phyloP scores from a whole-genome alignment of 2,888 invertebrate genomes.

The Nipponacmea schrenckii region DNA sequence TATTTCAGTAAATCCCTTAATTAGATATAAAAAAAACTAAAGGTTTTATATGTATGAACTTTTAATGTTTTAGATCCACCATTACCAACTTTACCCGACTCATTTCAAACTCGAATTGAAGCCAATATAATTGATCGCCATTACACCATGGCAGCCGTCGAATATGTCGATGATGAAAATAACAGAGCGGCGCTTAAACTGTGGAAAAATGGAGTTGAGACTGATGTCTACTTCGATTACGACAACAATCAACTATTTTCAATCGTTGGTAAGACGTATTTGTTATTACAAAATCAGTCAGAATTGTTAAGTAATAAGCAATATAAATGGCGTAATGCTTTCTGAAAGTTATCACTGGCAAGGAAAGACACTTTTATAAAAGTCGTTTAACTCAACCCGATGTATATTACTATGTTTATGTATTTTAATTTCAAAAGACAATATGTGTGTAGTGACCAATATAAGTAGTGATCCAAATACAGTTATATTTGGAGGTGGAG shows the following conservation, averaged over 20 bases:
- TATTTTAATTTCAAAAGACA: not conserved
- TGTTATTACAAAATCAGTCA: too few species aligned
- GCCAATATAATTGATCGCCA: slow-evolving; percentile 37
- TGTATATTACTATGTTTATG: too few species aligned
- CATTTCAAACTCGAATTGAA: slow-evolving; percentile 42
- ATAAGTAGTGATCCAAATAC: not conserved
- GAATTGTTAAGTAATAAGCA: too few species aligned
- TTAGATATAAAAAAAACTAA: too few species aligned
- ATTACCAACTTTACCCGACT: slow-evolving; percentile 34
- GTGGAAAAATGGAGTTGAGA: slow-evolving; percentile 12
- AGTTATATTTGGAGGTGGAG: not conserved
- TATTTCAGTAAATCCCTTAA: too few species aligned
- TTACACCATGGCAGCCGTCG: slow-evolving; percentile 32
- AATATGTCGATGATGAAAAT: slow-evolving; percentile 39
- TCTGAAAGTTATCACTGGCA: too few species aligned
- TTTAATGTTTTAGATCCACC: slow-evolving; percentile 28
- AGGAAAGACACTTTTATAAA: too few species aligned
- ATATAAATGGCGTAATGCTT: too few species aligned
- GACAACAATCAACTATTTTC: slow-evolving; percentile 12
- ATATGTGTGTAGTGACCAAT: not conserved
- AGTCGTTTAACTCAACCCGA: too few species aligned
- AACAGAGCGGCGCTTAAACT: slow-evolving; percentile 39
- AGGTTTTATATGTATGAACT: too few species aligned
- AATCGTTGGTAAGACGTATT: not conserved
- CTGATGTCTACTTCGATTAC: slow-evolving; percentile 15